phyloP scores from a whole-genome alignment of 2,797 vertebrate genomes.

The Myotis vivesi region DNA sequence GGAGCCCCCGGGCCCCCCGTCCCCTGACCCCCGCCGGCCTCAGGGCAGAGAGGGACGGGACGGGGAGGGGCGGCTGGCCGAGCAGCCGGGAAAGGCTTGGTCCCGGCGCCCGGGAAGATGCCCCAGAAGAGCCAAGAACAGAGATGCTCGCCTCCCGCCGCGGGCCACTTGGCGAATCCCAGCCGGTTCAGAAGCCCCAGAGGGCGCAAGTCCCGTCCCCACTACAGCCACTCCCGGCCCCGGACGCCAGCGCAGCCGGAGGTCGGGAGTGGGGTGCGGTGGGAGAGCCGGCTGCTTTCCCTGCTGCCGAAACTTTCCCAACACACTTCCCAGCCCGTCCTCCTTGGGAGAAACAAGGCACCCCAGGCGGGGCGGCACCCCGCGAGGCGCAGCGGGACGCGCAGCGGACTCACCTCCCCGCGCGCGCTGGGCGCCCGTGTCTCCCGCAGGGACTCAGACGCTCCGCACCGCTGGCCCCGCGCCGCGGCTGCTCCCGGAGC shows the following conservation, averaged over 20 bases:
- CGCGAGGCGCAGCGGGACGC: neutral
- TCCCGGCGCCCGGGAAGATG: neutral
- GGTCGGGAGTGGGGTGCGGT: too few species aligned
- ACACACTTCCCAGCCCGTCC: neutral
- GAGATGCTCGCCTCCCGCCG: neutral
- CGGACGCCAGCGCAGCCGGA: neutral
- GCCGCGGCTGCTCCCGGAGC: neutral
- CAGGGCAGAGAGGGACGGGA: neutral
- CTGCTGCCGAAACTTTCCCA: neutral
- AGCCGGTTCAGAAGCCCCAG: neutral
- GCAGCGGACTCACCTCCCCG: conserved; percentile 55
- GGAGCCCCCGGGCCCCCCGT: conserved; percentile 14
- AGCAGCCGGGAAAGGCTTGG: neutral
- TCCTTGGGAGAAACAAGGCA: accelerated
- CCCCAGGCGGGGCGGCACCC: neutral
- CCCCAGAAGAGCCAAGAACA: neutral
- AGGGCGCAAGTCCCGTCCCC: neutral
- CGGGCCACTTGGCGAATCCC: neutral
- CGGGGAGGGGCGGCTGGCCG: neutral
- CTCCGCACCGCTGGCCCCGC: neutral
- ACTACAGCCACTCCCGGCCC: neutral
- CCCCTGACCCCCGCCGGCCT: neutral
- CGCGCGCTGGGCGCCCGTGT: neutral
- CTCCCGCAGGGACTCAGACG: neutral
- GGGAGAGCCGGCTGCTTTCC: neutral